Evolutionary conservation across 2,797 vertebrate genomes (phyloP), one percentile per base, ranked within the genome.

Genomic region (Poecilia velifera): DNA sequence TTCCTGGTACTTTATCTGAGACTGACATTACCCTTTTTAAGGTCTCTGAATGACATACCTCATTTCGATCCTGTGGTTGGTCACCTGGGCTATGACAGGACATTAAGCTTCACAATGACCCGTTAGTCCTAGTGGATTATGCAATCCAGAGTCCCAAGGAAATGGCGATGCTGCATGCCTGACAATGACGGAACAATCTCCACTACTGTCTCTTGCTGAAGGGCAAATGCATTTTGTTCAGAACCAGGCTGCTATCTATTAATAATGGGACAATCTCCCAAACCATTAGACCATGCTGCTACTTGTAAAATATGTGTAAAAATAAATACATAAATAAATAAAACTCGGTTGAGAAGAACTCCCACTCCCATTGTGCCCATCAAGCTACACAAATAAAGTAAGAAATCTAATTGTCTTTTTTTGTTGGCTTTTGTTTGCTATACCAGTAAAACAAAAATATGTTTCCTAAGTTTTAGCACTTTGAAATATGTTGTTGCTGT

Each of bases 91-190:
- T 81, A 78, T 46, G 80, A 84, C 87, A 86, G 82, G 84, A 87
- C 89, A 87, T 92, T 85, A 87, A 14, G 10, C 81, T 55, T 72
- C 78, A 82, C 86, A 88, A 91, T 90, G 84, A 84, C 76, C 85
- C 74, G 74, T 83, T 90, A 81, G 88, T 87, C 86, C 89, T 86
- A 79, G 81, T 78, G 90, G 87, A 90, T 91, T 88, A 88, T 80
- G 82, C 76, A 76, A 76, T 13, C 71, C 4, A 0, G 57, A 62
- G 47, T 88, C 86, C 83, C 78, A 39, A 70, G 83, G 85, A 82
- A 80, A 79, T 2, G 10, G 71, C 70, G 74, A 45, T 13, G 83
- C 53, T 77, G 82, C 82, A 49, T 34, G 55, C 83, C 80, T 89
- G 90, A 91, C 89, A 89, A 28, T 91, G 91, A 92, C 39, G 13